These are phyloP conservation scores for Chloroclystis v-ata DNA, from an alignment of 2,888 invertebrate genomes.

Conservation along the genomic window DNA sequence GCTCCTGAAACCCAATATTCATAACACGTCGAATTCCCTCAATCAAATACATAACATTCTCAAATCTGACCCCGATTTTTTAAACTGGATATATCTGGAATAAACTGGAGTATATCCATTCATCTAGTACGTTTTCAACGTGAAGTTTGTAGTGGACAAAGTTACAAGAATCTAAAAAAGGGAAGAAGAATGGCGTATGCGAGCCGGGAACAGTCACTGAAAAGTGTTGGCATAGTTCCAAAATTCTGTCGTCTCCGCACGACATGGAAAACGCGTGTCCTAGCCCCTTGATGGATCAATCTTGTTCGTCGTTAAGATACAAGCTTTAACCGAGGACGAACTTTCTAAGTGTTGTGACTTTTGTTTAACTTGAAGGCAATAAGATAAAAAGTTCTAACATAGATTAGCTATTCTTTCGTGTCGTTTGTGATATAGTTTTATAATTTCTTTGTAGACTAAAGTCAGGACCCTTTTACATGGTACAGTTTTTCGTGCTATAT, in stretches of 20 bases:
- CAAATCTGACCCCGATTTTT: conserved; percentile 28
- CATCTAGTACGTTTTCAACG: conserved; percentile 19
- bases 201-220: conserved; percentile 22
- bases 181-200: conserved; percentile 17
- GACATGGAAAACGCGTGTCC: conserved; percentile 25
- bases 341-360: conserved; percentile 5
- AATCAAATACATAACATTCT: conserved; percentile 38
- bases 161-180: conserved; percentile 17
- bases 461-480: no score
- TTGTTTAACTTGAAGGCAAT: conserved; percentile 4
- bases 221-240: conserved; percentile 27
- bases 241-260: conserved; percentile 24
- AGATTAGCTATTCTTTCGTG: background rate
- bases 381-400: conserved; percentile 1
- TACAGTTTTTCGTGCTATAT: no score
- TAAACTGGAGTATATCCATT: no score
- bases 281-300: conserved; percentile 25
- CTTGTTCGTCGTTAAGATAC: conserved; percentile 16
- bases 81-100: conserved; percentile 14
- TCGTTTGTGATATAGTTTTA: no score
- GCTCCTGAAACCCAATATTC: conserved; percentile 25
- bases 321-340: background rate
- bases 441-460: no score
- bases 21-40: conserved; percentile 33
- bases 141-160: conserved; percentile 17